These are phyloP conservation scores for Sebastes vulpes DNA, from an alignment of 2,797 vertebrate species.

Conservation along the genomic window DNA sequence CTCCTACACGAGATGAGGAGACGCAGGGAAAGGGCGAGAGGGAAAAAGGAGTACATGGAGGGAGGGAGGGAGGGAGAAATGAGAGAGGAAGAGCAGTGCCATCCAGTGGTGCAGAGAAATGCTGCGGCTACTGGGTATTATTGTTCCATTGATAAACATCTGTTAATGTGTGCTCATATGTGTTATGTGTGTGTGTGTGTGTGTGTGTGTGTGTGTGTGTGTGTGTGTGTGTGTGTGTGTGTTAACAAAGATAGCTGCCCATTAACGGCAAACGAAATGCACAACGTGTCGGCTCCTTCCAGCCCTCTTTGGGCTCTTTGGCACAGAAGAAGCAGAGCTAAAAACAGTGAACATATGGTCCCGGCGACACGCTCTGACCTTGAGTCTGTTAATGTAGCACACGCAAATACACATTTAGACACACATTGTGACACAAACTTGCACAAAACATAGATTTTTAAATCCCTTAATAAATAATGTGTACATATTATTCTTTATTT, in stretches of 20 bases:
- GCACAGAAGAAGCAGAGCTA: neutral
- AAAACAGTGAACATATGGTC: slow-evolving; percentile 24
- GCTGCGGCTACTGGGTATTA: neutral
- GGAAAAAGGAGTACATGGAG: neutral
- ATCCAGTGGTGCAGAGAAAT: slow-evolving; percentile 56
- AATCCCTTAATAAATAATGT: neutral
- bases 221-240: neutral
- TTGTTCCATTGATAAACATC: slow-evolving; percentile 5
- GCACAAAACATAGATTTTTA: neutral
- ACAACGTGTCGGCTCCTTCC: neutral
- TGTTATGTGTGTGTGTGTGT: neutral
- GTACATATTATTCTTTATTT: neutral
- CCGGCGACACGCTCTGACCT: slow-evolving; percentile 23
- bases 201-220: neutral
- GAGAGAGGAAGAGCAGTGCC: slow-evolving; percentile 67
- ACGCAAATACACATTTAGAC: neutral
- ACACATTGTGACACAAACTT: neutral
- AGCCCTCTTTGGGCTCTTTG: neutral
- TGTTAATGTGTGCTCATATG: neutral
- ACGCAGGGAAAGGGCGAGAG: slow-evolving; percentile 11
- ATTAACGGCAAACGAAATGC: neutral
- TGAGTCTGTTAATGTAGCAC: neutral
- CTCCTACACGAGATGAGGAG: slow-evolving; percentile 60
- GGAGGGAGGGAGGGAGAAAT: neutral
- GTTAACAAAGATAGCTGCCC: neutral